phyloP scores from a whole-genome alignment of 2,888 invertebrate genomes.

The Drosophila fungiperda region DNA sequence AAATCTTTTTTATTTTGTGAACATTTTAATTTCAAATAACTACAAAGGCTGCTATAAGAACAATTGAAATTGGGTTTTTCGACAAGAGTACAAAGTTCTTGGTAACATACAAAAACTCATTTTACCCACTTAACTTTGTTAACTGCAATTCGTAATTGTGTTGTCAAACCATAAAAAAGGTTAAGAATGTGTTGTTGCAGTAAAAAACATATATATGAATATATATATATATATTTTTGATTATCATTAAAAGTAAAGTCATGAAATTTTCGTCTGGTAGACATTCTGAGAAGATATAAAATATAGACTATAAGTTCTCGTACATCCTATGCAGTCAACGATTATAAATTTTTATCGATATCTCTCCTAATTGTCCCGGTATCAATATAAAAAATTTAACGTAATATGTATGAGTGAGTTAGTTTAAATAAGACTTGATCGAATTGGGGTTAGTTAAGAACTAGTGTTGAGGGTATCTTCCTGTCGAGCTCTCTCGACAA shows the following conservation, averaged over 20 bases:
- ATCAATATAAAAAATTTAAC: background rate
- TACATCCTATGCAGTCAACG: background rate
- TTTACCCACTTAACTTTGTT: slow-evolving; percentile 15
- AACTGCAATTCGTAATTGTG: slow-evolving; percentile 13
- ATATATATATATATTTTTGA: background rate
- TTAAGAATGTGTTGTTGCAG: background rate
- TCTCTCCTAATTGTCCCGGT: background rate
- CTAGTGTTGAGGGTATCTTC: background rate
- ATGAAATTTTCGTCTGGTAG: background rate
- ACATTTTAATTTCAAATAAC: background rate
- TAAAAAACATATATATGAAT: background rate
- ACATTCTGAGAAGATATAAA: background rate
- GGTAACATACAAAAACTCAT: background rate
- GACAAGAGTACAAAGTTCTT: background rate
- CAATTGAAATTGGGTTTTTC: background rate
- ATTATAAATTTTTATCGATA: background rate
- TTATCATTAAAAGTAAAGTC: background rate
- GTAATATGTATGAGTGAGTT: background rate
- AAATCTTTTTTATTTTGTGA: background rate
- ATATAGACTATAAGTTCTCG: background rate
- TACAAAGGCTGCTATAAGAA: background rate
- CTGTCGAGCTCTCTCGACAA: background rate
- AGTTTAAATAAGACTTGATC: background rate
- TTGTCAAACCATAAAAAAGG: background rate
- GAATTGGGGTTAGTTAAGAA: background rate